Percentiles rank a stretch among this genome's conserved stretches.
These are phyloP conservation scores for Margaritifera margaritifera DNA, from an alignment of 2,888 invertebrate genomes.

Conservation along the genomic window DNA sequence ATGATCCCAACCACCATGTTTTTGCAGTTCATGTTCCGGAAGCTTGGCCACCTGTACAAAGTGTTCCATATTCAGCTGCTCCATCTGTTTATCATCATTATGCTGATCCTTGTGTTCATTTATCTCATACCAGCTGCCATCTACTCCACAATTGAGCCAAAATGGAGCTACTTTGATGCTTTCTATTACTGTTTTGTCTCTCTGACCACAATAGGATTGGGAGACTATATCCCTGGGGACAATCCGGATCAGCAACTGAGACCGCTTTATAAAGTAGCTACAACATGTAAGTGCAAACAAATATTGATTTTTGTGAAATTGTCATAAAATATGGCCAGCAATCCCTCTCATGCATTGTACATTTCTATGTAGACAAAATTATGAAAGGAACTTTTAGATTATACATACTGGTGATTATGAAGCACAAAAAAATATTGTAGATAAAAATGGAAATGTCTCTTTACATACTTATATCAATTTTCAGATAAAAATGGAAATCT, in stretches of 20 bases:
- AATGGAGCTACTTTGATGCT: constrained; percentile 89
- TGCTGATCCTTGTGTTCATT: constrained; percentile 77
- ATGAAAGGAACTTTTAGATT: too few species aligned
- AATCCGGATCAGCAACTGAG: constrained; percentile 83
- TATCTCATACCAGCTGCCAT: constrained; percentile 84
- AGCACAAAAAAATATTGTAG: too few species aligned
- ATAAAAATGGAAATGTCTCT: too few species aligned
- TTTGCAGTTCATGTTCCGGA: constrained; percentile 75
- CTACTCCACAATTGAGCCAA: constrained; percentile 84
- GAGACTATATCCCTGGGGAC: constrained; percentile 92
- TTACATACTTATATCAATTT: too few species aligned
- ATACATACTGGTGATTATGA: too few species aligned
- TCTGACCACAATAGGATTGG: constrained; percentile 88
- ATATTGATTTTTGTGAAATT: not conserved
- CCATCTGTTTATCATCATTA: constrained; percentile 81
- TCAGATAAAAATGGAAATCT: too few species aligned
- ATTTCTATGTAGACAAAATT: not conserved
- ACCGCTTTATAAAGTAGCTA: constrained; percentile 86
- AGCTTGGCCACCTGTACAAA: constrained; percentile 66
- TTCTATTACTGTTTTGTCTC: constrained; percentile 94
- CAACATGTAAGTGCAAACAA: constrained; percentile 78
- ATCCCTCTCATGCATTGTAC: too few species aligned
- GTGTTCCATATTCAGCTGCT: constrained; percentile 79
- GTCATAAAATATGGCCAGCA: too few species aligned
- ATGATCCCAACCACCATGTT: constrained; percentile 83